Evolutionary conservation across 2,797 vertebrate species (phyloP), one percentile per base, ranked within the genome.

Genomic region (Synanceia verrucosa): DNA sequence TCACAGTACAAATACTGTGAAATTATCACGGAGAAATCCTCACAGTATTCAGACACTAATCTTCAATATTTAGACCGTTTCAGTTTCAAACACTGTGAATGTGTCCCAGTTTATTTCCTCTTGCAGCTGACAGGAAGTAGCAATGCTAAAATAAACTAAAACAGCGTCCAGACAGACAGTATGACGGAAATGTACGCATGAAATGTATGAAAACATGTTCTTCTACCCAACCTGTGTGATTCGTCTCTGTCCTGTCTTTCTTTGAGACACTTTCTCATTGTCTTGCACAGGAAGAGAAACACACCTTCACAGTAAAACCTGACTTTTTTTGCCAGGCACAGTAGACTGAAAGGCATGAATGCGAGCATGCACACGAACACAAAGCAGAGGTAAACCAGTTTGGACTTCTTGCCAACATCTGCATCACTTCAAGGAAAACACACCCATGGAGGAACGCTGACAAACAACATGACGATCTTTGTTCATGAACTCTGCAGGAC

Each of bases 401-500:
- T n/a, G n/a, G 57, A 77, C 60, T 73, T 73, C 64, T 67, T 66
- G 48, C 56, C 63, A 71, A 71, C 50, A 59, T 74, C 58, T 73
- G 70, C 28, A 68, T 78, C 65, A 43, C 55, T 76, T 83, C 70
- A 82, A 76, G 79, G 34, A 74, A 78, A 81, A 78, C 53, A 79
- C 85, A 79, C 82, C 71, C 80, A 79, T 19, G 59, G 23, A 85
- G 69, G 69, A 80, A 75, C 47, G 46, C 5, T 67, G 74, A 86
- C 82, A 78, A 82, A 82, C 82, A 86, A 70, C 75, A 71, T 84
- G 76, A 85, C 83, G 70, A 68, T 82, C 76, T 86, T 79, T 85
- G 79, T 83, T 86, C 58, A 1, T 90, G 84, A 85, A 84, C 83
- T 88, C 73, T 79, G 19, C 33, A 85, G 66, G 77, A 86, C 78